Base-by-base conservation (phyloP, 2,113 vertebrate genomes). In the Gobio gobio region DNA sequence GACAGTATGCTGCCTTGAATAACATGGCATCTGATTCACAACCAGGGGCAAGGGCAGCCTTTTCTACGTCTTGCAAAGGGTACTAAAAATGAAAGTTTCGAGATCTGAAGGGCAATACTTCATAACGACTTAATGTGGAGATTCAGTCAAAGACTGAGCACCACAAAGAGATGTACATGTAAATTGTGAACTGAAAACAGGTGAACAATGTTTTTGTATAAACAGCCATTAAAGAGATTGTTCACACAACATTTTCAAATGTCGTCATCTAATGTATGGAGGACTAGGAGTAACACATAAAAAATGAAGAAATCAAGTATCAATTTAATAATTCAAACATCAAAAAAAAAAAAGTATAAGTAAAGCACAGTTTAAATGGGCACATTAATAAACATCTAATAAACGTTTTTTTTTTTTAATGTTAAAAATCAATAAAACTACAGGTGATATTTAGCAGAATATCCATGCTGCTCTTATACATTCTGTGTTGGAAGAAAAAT, bases 11-110 rank as follows among this genome's bases (percentile, higher is more conserved):
- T 33, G 61, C 18, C 18, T 81, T 66, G 24, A 83, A 83, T 78
- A 77, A 83, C 73, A 59, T 14, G 61, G 73, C 22, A n/a, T 83
- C 73, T 78, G 40, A 83, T 63, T 73, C 75, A 58, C 24, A 70
- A 73, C 13, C 78, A 40, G 18, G 9, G 18, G 33, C 73, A 74
- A 64, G 70, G 58, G 43, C 77, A 73, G 59, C 70, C 47, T 78
- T 64, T 63, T 56, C 59, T 77, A 45, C 2, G 33, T 43, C 56
- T 72, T 36, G 43, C 66, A 49, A 22, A 80, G 22, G 12, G 40
- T 18, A 80, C 24, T 54, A 70, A 70, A 73, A 33, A 58, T 8
- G 10, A 18, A 63, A 29, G 4, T 18, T 63, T 81, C 13, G 0
- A 70, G 36, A 64, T 72, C 77, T 80, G 76, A 85, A 74, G n/a